These are phyloP conservation scores for Mamestra configurata DNA, from an alignment of 1,140 invertebrate species.

Conservation along the genomic window DNA sequence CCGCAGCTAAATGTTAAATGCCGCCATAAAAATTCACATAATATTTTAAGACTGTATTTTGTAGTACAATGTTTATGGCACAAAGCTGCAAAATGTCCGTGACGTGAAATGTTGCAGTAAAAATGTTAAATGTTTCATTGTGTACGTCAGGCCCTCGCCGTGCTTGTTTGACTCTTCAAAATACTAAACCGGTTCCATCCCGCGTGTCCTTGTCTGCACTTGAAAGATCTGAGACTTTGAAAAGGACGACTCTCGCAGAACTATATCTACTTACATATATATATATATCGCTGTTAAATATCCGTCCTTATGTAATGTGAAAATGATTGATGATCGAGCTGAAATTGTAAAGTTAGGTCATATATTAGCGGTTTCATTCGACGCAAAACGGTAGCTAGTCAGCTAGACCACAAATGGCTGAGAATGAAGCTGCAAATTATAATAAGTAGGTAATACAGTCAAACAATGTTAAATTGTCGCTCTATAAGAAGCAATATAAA, in stretches of 20 bases:
- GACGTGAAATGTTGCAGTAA: slow-evolving; percentile 25
- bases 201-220: slow-evolving; percentile 41
- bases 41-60: slow-evolving; percentile 30
- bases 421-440: neutral
- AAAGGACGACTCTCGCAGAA: slow-evolving; percentile 6
- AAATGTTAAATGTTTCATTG: slow-evolving; percentile 20
- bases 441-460: slow-evolving; percentile 20
- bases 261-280: slow-evolving; percentile 38
- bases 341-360: neutral
- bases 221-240: neutral
- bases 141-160: slow-evolving; percentile 8
- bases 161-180: slow-evolving; percentile 39
- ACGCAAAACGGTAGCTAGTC: neutral
- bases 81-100: slow-evolving; percentile 21
- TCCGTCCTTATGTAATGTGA: slow-evolving; percentile 52
- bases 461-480: neutral
- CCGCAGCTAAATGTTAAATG: neutral
- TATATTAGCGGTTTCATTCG: neutral
- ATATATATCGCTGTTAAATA: slow-evolving; percentile 29
- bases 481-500: neutral
- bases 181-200: slow-evolving; percentile 36
- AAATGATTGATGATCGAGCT: slow-evolving; percentile 36
- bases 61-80: slow-evolving; percentile 8
- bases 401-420: neutral
- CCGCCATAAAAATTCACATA: slow-evolving; percentile 10